A percentile compares a stretch with the other conserved stretches of the same genome.
Conservation (phyloP, 1,140 invertebrate genomes). For the Fragariocoptes setiger region DNA sequence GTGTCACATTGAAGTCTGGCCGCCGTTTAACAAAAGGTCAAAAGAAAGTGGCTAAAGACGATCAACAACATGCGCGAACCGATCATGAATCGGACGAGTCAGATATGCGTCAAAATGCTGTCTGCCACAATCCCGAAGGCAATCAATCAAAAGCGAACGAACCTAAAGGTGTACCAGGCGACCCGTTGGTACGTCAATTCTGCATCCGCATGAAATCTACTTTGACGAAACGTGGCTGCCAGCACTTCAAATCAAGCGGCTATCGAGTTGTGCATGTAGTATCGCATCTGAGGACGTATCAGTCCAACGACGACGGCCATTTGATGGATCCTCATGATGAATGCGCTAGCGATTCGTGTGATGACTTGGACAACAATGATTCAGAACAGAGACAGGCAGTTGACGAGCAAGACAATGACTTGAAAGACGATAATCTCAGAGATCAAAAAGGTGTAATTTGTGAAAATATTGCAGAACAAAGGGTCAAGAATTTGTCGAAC, state of each 20-base stretch:
- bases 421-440: background rate
- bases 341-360: no score
- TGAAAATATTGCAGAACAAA: background rate
- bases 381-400: background rate
- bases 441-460: background rate
- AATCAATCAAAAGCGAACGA: no score
- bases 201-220: slow-evolving; percentile 93
- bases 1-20: background rate
- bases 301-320: background rate
- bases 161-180: background rate
- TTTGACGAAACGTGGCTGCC: slow-evolving; percentile 68
- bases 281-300: slow-evolving; percentile 8
- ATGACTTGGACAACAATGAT: background rate
- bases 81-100: background rate
- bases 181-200: slow-evolving; percentile 45
- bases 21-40: background rate
- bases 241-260: slow-evolving; percentile 80
- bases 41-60: no score
- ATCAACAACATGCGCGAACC: background rate
- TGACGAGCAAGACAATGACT: background rate
- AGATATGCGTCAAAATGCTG: background rate
- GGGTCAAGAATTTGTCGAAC: background rate
- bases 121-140: background rate
- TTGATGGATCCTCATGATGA: background rate
- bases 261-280: slow-evolving; percentile 35